Evolutionary conservation across 2,113 vertebrate genomes (phyloP), one percentile per base, ranked within the genome.

Genomic region (Pimephales promelas): DNA sequence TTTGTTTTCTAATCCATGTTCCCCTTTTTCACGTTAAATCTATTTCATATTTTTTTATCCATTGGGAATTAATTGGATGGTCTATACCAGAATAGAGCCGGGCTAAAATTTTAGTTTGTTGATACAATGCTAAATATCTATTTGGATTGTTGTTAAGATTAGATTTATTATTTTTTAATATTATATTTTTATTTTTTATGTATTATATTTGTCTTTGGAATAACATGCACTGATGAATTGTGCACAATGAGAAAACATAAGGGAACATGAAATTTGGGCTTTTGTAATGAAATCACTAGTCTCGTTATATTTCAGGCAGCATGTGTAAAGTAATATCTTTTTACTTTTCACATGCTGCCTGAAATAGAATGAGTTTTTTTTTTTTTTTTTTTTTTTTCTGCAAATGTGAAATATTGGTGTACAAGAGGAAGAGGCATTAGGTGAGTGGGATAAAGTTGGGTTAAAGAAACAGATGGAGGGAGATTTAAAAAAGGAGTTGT

Each of bases 361-460:
- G n/a, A n/a, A n/a, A n/a, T n/a, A n/a, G n/a, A n/a, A n/a, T n/a
- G n/a, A n/a, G n/a, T n/a, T n/a, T n/a, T n/a, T n/a, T n/a, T n/a
- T n/a, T n/a, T n/a, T n/a, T n/a, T n/a, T n/a, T n/a, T n/a, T n/a
- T n/a, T n/a, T n/a, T 9, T 59, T 22, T 22, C 34, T 4, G 34
- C 57, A 43, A 68, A 83, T 84, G 28, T 71, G 45, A 59, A 84
- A 81, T 52, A 72, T 57, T 40, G 64, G 34, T 84, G 70, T 84
- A 11, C 40, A 4, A 66, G 62, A 74, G 22, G 72, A 34, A 61
- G 18, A 52, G 4, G 31, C 9, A 22, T 28, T 36, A n/a, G 24
- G 18, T 34, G 75, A 77, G 9, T 57, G 43, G 43, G 45, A 59
- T 28, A 57, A 28, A 66, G 54, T 40, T 49, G 54, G 64, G 40